Evolutionary conservation across 2,113 vertebrate genomes (phyloP), one percentile per base, ranked within the genome.

Genomic region (Ifrita kowaldi): DNA sequence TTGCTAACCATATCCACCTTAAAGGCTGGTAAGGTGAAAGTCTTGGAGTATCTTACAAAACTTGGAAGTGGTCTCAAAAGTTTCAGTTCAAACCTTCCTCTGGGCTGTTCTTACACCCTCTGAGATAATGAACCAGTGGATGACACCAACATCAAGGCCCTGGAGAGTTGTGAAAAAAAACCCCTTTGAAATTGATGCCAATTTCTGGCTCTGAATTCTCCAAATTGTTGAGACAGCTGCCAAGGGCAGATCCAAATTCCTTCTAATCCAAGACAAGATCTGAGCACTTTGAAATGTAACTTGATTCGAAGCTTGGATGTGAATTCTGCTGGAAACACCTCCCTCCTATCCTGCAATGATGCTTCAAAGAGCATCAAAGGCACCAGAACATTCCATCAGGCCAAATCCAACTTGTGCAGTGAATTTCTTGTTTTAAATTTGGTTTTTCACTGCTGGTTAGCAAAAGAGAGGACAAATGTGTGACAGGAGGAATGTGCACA

Each of bases 151-250:
- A 79, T 59, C n/a, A 71, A 77, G 77, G 52, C 33, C 21, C 55
- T 6, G 39, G 77, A 73, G 77, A 80, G 18, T 18, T 52, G 33
- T 30, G 78, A 81, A 53, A 59, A 46, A 49, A 53, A 56, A 27
- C 4, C 17, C 37, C 64, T 86, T 93, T 95, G 92, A 92, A 84
- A 89, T 52, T 0, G 0, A 20, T 41, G 67, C 86, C 91, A 84
- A 3, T 83, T 85, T 82, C 93, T 79, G 84, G 39, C 42, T 95
- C 75, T 46, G 70, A 75, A 76, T 83, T 84, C 78, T 93, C 78
- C 74, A 85, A 83, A 93, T 20, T 33, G 30, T 15, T 2, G 6
- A 42, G 63, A 69, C 33, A 82, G 62, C 78, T 93, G 87, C 57
- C 62, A 71, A 81, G 32, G 49, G 64, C 41, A 94, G 57, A 84